phyloP scores from a whole-genome alignment of 2,113 vertebrate species.

The Xyrauchen texanus region DNA sequence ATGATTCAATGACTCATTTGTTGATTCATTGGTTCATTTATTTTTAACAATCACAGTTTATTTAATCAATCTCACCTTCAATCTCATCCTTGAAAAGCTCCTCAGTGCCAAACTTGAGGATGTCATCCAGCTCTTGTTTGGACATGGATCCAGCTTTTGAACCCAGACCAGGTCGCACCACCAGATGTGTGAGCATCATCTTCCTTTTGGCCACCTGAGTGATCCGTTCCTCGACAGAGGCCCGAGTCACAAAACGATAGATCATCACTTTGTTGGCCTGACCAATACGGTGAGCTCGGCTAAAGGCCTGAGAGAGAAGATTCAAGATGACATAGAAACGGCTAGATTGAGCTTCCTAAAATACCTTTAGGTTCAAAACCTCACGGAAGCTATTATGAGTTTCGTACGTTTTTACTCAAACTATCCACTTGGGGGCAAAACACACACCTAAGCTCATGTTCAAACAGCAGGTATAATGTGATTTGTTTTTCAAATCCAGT shows the following conservation, averaged over 20 bases:
- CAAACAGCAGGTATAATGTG: too few relatives aligned
- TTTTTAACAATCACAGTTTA: not conserved
- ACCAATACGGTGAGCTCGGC: conserved; percentile 91
- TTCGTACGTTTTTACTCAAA: not conserved
- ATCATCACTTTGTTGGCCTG: conserved; percentile 99
- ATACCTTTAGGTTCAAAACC: not conserved
- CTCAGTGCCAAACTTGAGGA: conserved; percentile 95
- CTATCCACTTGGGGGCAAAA: too few relatives aligned
- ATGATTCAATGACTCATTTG: too few relatives aligned
- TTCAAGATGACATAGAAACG: too few relatives aligned
- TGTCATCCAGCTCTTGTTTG: conserved; percentile 96
- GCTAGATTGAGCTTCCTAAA: not conserved
- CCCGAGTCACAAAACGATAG: conserved; percentile 93
- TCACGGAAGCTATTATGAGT: not conserved
- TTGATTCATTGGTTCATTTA: not conserved
- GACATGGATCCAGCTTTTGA: conserved; percentile 96
- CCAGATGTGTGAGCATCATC: conserved; percentile 96
- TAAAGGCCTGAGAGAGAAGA: conserved; percentile 81
- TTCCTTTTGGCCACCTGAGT: conserved; percentile 97
- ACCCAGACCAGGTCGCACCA: conserved; percentile 90
- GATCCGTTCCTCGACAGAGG: conserved; percentile 93
- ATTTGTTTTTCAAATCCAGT: too few relatives aligned
- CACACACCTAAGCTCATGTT: too few relatives aligned
- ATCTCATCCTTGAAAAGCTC: conserved; percentile 94
- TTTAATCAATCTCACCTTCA: conserved; percentile 76